Conservation (phyloP, 2,797 vertebrate species). For the Pseudotriccus pelzelni region DNA sequence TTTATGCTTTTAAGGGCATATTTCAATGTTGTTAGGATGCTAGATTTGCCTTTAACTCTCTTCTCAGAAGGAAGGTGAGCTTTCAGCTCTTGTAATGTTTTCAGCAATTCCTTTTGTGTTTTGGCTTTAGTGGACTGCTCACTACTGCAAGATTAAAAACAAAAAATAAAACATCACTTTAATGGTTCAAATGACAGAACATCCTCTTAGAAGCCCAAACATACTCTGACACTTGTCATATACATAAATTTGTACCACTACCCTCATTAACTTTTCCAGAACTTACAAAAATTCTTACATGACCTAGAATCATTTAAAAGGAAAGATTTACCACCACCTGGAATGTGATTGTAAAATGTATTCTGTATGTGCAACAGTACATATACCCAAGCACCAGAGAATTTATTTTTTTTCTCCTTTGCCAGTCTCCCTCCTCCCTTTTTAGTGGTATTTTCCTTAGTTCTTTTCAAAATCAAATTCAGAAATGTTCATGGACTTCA, state of each 20-base stretch:
- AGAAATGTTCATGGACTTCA: constrained; percentile 47
- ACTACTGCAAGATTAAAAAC: constrained; percentile 77
- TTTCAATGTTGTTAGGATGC: constrained; percentile 86
- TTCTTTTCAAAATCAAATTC: constrained; percentile 37
- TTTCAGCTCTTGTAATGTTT: constrained; percentile 90
- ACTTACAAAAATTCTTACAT: background rate
- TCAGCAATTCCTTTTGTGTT: constrained; percentile 89
- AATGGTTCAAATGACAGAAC: background rate
- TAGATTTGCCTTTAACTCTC: constrained; percentile 86
- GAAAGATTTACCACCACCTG: background rate
- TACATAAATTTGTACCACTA: background rate
- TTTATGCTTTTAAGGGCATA: constrained; percentile 93
- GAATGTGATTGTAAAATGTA: background rate
- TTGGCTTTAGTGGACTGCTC: constrained; percentile 91
- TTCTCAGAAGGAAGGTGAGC: constrained; percentile 87
- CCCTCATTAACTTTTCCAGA: background rate
- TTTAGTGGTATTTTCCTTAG: constrained; percentile 15
- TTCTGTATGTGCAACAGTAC: background rate
- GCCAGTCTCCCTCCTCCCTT: background rate
- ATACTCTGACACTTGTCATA: background rate
- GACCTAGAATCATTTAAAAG: background rate
- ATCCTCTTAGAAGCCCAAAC: background rate
- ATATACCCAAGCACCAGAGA: background rate
- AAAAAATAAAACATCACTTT: background rate
- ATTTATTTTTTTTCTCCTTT: background rate